Base-by-base conservation (phyloP, 2,797 vertebrate genomes). In the Semaprochilodus insignis region DNA sequence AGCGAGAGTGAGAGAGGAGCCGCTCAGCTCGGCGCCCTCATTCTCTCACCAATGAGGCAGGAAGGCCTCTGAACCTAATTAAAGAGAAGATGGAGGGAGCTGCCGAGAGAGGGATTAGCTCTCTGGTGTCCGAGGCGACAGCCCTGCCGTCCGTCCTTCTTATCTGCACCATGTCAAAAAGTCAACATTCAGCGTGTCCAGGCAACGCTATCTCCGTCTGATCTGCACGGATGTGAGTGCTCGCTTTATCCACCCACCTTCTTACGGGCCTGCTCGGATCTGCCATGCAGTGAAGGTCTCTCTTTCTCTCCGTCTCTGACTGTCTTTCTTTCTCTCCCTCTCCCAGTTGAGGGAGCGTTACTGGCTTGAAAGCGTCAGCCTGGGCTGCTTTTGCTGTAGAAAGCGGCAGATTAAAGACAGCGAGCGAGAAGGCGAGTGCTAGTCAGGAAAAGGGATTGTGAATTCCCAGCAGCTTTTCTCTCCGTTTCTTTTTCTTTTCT, bases 381-480 rank as follows among this genome's bases (percentile, higher is more conserved):
- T 6, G 3, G 36, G 77, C 80, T 76, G 31, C 69, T 34, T 67
- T 77, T 67, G 16, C 55, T 65, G 67, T 55, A 67, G 77, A 79
- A 85, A 79, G 69, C 17, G 6, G 27, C 78, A 83, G 83, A 88
- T 86, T 77, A 81, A 86, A 87, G 81, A 55, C 74, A 81, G 72
- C 76, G 72, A 80, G 44, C 21, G 19, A 67, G 60, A 62, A 62
- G 54, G 74, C 54, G 52, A 72, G 55, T 59, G 67, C 67, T 51
- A 80, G 78, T 77, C 81, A 84, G 78, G 85, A 87, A 81, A 52
- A 69, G 79, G 17, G 73, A 77, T 84, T 73, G 81, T 80, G 76
- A 85, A 88, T 88, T 36, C 59, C 80, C 78, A 72, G 74, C 74
- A 81, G 81, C 88, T 86, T 91, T 91, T 90, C 87, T 85, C 6